Conservation (phyloP, 2,797 vertebrate genomes). For the Epinephelus coioides region DNA sequence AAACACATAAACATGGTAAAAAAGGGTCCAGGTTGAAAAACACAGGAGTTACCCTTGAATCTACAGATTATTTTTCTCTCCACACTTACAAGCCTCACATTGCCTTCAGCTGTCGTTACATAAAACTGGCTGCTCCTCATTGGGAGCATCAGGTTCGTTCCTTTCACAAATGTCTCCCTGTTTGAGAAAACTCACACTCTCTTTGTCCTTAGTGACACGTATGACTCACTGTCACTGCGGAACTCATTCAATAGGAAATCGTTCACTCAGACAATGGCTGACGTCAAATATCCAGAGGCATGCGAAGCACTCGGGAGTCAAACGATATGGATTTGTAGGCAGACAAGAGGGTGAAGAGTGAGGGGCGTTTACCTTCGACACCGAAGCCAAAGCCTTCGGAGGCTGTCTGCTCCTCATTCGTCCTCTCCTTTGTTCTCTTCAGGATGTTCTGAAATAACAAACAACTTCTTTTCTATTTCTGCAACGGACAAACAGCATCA, state of each 20-base stretch:
- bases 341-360: constrained; percentile 6
- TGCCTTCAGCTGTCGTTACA: not conserved
- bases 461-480: constrained; percentile 45
- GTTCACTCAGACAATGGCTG: constrained; percentile 57
- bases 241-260: constrained; percentile 54
- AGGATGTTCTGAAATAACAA: constrained; percentile 89
- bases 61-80: not conserved
- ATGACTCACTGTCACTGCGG: constrained; percentile 44
- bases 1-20: too few relatives aligned
- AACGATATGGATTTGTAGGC: not conserved
- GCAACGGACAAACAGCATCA: constrained; percentile 35
- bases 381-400: constrained; percentile 88
- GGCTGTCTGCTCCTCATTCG: constrained; percentile 87
- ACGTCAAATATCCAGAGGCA: constrained; percentile 44
- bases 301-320: not conserved
- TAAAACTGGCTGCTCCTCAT: not conserved
- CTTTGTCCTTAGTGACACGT: constrained; percentile 25
- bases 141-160: constrained; percentile 32
- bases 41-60: too few relatives aligned
- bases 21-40: too few relatives aligned
- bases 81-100: not conserved
- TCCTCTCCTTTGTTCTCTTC: constrained; percentile 88
- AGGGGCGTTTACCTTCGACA: constrained; percentile 89
- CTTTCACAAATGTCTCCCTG: constrained; percentile 1
- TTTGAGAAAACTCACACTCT: not conserved